Conservation (phyloP, 2,113 vertebrate genomes). For the Mobula hypostoma region DNA sequence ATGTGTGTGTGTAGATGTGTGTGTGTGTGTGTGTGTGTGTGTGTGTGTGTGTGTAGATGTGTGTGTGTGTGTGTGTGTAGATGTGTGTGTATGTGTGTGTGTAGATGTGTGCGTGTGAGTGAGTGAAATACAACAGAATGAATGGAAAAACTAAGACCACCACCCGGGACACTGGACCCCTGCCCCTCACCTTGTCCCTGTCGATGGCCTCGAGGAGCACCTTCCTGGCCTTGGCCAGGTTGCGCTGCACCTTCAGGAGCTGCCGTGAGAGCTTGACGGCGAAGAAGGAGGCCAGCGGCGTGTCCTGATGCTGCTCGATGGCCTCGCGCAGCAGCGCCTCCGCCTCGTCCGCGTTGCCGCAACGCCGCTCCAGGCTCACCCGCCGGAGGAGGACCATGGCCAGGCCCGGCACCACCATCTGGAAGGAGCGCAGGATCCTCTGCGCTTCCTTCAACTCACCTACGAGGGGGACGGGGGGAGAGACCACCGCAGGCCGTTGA, state of each 20-base stretch:
- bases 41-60: too few species aligned
- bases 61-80: too few species aligned
- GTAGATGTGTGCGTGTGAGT: too few species aligned
- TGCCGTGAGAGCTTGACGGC: conserved; percentile 68
- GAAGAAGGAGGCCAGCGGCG: conserved; percentile 62
- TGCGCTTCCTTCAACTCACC: conserved; percentile 61
- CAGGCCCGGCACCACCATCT: conserved; percentile 60
- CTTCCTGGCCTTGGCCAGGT: conserved; percentile 53
- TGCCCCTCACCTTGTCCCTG: conserved; percentile 60
- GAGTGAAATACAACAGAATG: too few species aligned
- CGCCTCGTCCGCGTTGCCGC: conserved; percentile 57
- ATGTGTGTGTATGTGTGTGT: too few species aligned
- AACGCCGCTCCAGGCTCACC: conserved; percentile 63
- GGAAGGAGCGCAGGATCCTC: conserved; percentile 57
- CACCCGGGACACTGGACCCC: neutral
- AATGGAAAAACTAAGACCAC: too few species aligned
- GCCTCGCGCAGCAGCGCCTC: conserved; percentile 63
- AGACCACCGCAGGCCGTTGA: too few species aligned
- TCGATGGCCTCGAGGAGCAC: conserved; percentile 66
- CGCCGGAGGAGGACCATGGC: conserved; percentile 63
- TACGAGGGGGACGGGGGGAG: conserved; percentile 40
- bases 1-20: too few species aligned
- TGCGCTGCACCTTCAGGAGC: conserved; percentile 60
- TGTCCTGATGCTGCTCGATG: conserved; percentile 58
- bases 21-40: too few species aligned